phyloP scores from a whole-genome alignment of 1,140 invertebrate species.

The Formica selysi region DNA sequence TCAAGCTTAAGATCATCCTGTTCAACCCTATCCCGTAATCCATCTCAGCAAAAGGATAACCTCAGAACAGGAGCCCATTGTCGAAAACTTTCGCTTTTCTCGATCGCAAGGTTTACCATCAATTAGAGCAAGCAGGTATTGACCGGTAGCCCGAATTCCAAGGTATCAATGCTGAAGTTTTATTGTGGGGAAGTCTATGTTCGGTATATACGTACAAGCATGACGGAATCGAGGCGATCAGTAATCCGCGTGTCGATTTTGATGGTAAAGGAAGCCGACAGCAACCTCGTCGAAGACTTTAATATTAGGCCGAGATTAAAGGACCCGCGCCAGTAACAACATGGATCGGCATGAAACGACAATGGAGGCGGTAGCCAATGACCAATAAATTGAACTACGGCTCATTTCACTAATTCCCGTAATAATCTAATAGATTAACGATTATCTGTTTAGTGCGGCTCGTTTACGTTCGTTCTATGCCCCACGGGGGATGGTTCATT shows the following conservation, averaged over 20 bases:
- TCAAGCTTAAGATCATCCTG: conserved; percentile 12
- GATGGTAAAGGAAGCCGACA: conserved; percentile 81
- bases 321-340: conserved; percentile 74
- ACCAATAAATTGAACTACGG: conserved; percentile 85
- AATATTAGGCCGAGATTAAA: conserved; percentile 78
- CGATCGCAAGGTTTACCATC: conserved; percentile 72
- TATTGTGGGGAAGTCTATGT: neutral
- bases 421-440: conserved; percentile 87
- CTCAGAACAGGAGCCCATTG: conserved; percentile 28
- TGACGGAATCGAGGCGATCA: conserved; percentile 37
- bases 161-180: conserved; percentile 76
- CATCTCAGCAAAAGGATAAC: neutral
- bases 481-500: conserved; percentile 32
- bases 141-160: conserved; percentile 1
- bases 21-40: neutral
- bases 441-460: conserved; percentile 86
- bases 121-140: conserved; percentile 82
- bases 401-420: conserved; percentile 86
- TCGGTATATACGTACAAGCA: neutral
- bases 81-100: conserved; percentile 10
- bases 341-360: conserved; percentile 71
- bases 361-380: conserved; percentile 80
- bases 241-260: conserved; percentile 69
- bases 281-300: conserved; percentile 73
- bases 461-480: conserved; percentile 76